A percentile compares a stretch with the other conserved stretches of the same genome.
phyloP scores from a whole-genome alignment of 2,888 invertebrate species.

The Agrotis segetum region DNA sequence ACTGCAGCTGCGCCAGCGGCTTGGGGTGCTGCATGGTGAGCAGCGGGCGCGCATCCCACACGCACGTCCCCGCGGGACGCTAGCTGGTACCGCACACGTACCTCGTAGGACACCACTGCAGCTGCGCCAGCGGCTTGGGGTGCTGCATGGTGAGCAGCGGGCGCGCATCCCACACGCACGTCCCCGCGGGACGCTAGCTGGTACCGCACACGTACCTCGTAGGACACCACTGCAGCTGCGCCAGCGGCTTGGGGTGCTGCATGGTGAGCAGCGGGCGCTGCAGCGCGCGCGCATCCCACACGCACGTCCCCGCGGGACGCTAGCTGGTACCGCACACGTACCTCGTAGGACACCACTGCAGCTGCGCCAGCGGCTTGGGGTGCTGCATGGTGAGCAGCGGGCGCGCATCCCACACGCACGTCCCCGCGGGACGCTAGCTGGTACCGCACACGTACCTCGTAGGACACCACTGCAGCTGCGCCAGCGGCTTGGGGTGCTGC shows the following conservation, averaged over 20 bases:
- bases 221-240: constrained; percentile 97
- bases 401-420: too few species aligned
- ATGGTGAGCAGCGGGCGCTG: constrained; percentile 95
- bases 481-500: too few species aligned
- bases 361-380: too few species aligned
- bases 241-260: constrained; percentile 92
- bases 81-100: too few species aligned
- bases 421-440: constrained; percentile 23
- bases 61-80: too few species aligned
- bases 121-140: constrained; percentile 93
- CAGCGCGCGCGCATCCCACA: constrained; percentile 97
- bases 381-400: too few species aligned
- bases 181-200: constrained; percentile 94
- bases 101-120: constrained; percentile 96
- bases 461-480: too few species aligned
- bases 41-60: too few species aligned
- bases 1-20: too few species aligned
- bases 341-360: too few species aligned
- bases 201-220: constrained; percentile 87
- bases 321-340: constrained; percentile 91
- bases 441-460: too few species aligned
- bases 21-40: too few species aligned
- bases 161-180: constrained; percentile 75
- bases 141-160: constrained; percentile 94
- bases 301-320: constrained; percentile 96